Evolutionary conservation across 2,888 invertebrate genomes (phyloP).

Genomic region (Monoplex corrugatus): DNA sequence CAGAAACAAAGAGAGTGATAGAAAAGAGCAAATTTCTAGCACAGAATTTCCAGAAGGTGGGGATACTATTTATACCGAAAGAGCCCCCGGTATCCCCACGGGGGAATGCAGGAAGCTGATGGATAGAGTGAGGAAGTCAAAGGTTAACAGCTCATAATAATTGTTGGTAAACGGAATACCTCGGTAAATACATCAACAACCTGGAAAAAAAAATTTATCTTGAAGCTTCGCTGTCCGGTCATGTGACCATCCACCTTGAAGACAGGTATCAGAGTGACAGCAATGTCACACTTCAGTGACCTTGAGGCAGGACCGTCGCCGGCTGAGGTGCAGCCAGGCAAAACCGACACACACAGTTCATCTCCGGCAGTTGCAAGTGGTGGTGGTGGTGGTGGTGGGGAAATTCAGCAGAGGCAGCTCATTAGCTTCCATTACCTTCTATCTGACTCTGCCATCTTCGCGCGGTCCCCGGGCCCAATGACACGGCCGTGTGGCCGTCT

Average conservation of each 20-base stretch:
- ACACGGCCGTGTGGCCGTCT: constrained; percentile 37
- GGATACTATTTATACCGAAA: too few species aligned
- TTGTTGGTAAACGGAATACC: too few species aligned
- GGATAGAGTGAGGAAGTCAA: not conserved
- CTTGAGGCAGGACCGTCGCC: not conserved
- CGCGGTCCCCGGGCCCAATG: constrained; percentile 12
- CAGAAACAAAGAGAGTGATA: too few species aligned
- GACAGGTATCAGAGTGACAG: not conserved
- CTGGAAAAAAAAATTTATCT: too few species aligned
- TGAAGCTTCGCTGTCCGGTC: too few species aligned
- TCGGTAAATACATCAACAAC: too few species aligned
- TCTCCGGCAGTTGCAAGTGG: not conserved
- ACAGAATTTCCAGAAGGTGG: too few species aligned
- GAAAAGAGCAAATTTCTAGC: too few species aligned
- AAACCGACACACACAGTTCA: not conserved
- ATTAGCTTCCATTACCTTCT: constrained; percentile 30
- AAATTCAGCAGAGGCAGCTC: constrained; percentile 24
- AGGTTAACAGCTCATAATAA: too few species aligned
- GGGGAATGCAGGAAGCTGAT: not conserved
- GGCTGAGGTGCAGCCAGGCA: not conserved
- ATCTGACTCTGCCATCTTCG: constrained; percentile 28
- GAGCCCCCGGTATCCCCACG: too few species aligned
- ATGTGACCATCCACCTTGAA: not conserved
- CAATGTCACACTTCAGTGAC: not conserved
- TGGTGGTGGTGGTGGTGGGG: not conserved